phyloP scores from a whole-genome alignment of 2,113 vertebrate genomes.

The Ictidomys tridecemlineatus region DNA sequence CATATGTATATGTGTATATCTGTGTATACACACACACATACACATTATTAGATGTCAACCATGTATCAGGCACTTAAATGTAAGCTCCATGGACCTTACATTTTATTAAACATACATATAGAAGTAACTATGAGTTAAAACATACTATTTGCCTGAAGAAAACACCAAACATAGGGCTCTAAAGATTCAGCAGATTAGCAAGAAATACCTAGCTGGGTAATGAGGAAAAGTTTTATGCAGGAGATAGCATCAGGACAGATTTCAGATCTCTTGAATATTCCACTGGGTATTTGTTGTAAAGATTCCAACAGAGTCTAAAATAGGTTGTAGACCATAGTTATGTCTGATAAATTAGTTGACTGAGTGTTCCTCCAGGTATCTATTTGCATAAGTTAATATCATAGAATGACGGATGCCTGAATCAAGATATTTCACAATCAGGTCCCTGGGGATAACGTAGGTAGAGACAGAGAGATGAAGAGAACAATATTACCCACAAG shows the following conservation, averaged over 20 bases:
- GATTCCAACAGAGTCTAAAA: background rate
- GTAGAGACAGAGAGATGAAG: background rate
- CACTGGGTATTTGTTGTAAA: background rate
- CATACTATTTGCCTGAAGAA: background rate
- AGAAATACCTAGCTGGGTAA: background rate
- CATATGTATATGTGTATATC: background rate
- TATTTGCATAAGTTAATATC: conserved; percentile 4
- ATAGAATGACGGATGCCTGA: background rate
- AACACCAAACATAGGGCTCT: background rate
- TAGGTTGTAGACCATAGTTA: background rate
- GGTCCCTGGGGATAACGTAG: background rate
- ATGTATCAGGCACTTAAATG: background rate
- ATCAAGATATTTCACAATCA: background rate
- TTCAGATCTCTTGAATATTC: background rate
- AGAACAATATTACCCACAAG: background rate
- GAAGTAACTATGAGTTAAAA: background rate
- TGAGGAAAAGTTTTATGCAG: background rate
- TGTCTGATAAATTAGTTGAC: conserved; percentile 5
- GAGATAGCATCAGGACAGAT: background rate
- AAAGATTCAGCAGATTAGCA: background rate
- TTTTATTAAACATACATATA: background rate
- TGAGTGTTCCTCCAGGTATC: background rate
- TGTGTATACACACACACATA: background rate
- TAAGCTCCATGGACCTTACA: background rate
- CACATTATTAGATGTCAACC: no score